Conservation (phyloP, 2,113 vertebrate species). For the Coptodon bakossiorum region DNA sequence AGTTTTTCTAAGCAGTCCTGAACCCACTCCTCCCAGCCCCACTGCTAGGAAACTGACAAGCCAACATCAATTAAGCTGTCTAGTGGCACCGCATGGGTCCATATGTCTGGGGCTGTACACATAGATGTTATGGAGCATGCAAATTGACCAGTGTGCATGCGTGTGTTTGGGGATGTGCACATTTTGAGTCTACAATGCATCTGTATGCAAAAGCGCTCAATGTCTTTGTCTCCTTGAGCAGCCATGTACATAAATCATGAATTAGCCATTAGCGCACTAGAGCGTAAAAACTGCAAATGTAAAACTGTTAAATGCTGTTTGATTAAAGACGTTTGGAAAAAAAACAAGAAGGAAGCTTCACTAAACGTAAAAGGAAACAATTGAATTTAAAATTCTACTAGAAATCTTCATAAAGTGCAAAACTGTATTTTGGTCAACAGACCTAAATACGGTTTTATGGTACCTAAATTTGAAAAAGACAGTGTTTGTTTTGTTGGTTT, state of each 20-base stretch:
- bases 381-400: not conserved
- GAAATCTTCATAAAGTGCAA: too few relatives aligned
- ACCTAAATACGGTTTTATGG: not conserved
- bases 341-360: not conserved
- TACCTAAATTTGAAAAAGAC: rapidly evolving
- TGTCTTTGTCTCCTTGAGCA: slow-evolving; percentile 33
- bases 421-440: not conserved
- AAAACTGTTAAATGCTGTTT: not conserved
- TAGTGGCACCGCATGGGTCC: not conserved
- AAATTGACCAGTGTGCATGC: slow-evolving; percentile 5
- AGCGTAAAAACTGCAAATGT: slow-evolving; percentile 5
- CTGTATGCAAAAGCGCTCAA: not conserved
- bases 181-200: not conserved
- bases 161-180: not conserved
- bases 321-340: not conserved
- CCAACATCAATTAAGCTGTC: slow-evolving; percentile 5
- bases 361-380: not conserved
- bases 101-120: not conserved
- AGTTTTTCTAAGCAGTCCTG: not conserved
- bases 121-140: slow-evolving; percentile 7
- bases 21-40: not conserved
- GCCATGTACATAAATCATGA: slow-evolving; percentile 23
- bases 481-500: rapidly evolving
- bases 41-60: not conserved
- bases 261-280: slow-evolving; percentile 9